Percentiles rank a stretch among this genome's conserved stretches.
phyloP scores from a whole-genome alignment of 2,113 vertebrate genomes.

The Propithecus coquereli region DNA sequence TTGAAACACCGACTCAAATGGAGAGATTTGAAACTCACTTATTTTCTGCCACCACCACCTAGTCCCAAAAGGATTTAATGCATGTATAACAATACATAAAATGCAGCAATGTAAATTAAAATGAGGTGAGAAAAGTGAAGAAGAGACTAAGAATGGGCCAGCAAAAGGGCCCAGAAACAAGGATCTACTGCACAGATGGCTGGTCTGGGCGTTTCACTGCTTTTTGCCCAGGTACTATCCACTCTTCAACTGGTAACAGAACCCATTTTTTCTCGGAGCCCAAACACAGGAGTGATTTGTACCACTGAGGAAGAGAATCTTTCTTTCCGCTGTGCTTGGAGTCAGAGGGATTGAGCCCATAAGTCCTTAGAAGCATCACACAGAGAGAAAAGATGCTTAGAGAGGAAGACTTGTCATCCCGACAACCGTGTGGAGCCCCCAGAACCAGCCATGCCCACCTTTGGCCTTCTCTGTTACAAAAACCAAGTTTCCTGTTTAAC shows the following conservation, averaged over 20 bases:
- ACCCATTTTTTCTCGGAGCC: background rate
- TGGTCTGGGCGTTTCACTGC: no score
- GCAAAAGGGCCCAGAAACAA: background rate
- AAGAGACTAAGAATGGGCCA: background rate
- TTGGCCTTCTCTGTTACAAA: background rate
- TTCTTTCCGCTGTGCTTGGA: background rate
- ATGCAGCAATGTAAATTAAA: background rate
- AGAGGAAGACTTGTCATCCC: background rate
- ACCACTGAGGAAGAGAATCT: background rate
- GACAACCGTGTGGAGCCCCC: background rate
- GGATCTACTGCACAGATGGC: background rate
- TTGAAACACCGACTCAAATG: background rate
- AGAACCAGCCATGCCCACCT: background rate
- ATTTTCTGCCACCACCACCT: constrained; percentile 1
- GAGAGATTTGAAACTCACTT: background rate
- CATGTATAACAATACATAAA: constrained; percentile 11
- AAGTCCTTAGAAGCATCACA: background rate
- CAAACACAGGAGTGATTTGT: background rate
- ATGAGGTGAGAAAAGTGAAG: background rate
- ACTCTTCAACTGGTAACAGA: background rate
- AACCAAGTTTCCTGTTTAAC: background rate
- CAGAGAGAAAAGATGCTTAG: background rate
- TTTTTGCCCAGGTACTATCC: background rate
- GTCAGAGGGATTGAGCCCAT: background rate
- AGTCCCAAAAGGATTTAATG: constrained; percentile 13